Evolutionary conservation across 2,888 invertebrate species (phyloP), one percentile per base, ranked within the genome.

Genomic region (Tineola bisselliella): DNA sequence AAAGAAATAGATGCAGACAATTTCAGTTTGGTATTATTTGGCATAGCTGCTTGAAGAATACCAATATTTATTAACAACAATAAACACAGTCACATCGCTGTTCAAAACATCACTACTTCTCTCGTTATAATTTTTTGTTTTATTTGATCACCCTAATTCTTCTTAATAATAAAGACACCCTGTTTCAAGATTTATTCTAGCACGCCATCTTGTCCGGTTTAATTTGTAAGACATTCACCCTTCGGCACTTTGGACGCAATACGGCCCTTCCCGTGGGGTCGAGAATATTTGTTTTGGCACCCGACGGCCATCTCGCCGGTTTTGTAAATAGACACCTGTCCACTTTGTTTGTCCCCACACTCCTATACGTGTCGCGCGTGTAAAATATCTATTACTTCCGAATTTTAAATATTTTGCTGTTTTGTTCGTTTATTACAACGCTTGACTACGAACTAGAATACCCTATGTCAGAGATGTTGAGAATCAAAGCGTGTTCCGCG

Each of bases 271-370:
- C 18, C 12, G 48, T 38, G 38, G 38, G 38, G 25, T 38, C 38
- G 48, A 48, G 12, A 13, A 48, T 48, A 48, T 48, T 48, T 48
- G 18, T 48, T 48, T 48, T 48, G 48, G 48, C 48, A 48, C 13
- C 48, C 48, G 48, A 15, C 48, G 4, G 48, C 48, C 15, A 48
- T 48, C 13, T 48, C 15, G 6, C 48, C 8, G 44, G 48, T 15
- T 38, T 38, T 38, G 38, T 38, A 38, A 38, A 38, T 38, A 38
- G 38, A 38, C 38, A 38, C 38, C 38, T 38, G 38, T 38, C 38
- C 38, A 6, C 5, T 38, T 38, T 38, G 38, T 38, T 38, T 38
- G 38, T n/a, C n/a, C 10, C 38, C 38, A 38, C 38, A 38, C 38
- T n/a, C 38, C 10, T 10, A 38, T 38, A 38, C 38, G 11, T 38